Evolutionary conservation across 2,888 invertebrate species (phyloP).

Genomic region (Drosophila tanythrix): DNA sequence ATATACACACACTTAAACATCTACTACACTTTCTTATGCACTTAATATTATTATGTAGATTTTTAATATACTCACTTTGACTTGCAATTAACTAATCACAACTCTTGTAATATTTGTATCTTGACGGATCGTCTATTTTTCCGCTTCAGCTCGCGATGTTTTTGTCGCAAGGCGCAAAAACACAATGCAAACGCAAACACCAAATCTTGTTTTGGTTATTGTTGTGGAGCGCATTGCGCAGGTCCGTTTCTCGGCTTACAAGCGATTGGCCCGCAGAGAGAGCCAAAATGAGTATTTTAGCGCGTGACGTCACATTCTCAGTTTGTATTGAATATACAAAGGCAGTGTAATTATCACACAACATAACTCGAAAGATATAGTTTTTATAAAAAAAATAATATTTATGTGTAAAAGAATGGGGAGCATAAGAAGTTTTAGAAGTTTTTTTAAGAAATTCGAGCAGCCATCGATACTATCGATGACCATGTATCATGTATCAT

Average conservation of each 20-base stretch:
- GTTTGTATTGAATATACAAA: too few species aligned
- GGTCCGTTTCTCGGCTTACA: conserved; percentile 42
- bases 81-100: conserved; percentile 29
- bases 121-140: conserved; percentile 21
- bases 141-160: conserved; percentile 42
- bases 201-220: conserved; percentile 61
- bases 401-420: background rate
- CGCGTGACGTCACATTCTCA: conserved; percentile 25
- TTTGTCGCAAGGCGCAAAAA: conserved; percentile 55
- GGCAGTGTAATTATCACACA: background rate
- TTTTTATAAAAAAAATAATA: background rate
- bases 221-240: conserved; percentile 48
- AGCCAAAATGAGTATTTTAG: background rate
- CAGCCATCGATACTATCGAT: conserved; percentile 16
- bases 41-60: background rate
- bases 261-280: conserved; percentile 15
- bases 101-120: conserved; percentile 21
- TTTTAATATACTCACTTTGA: conserved; percentile 35
- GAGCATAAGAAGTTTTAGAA: background rate
- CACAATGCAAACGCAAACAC: conserved; percentile 54
- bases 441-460: background rate
- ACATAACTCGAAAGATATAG: background rate
- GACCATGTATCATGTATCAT: background rate
- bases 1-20: background rate
- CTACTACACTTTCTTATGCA: background rate